Evolutionary conservation across 2,888 invertebrate genomes (phyloP).

Genomic region (Ellobium chinense): DNA sequence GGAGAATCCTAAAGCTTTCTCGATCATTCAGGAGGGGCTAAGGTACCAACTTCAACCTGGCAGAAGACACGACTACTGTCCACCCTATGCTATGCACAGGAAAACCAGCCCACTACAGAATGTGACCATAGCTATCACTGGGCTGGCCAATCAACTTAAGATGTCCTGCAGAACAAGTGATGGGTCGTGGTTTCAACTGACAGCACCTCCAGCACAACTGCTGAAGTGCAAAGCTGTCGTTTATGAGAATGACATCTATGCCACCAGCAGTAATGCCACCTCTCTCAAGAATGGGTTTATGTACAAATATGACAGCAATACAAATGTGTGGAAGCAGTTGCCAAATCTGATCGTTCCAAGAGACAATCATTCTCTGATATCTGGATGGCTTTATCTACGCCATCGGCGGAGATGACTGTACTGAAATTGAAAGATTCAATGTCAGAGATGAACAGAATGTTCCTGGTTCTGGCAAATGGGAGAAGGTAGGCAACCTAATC

Average conservation of each 20-base stretch:
- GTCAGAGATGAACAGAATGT: neutral
- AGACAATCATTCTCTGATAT: neutral
- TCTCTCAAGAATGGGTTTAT: neutral
- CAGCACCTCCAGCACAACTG: neutral
- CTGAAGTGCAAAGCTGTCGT: neutral
- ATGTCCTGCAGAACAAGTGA: slow-evolving; percentile 23
- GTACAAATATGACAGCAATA: neutral
- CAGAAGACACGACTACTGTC: slow-evolving; percentile 15
- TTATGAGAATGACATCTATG: slow-evolving; percentile 23
- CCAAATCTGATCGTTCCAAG: neutral
- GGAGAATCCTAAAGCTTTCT: neutral
- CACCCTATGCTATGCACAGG: slow-evolving; percentile 3
- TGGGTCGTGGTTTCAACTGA: neutral
- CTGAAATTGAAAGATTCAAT: slow-evolving; percentile 11
- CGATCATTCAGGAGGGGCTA: neutral
- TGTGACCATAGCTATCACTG: slow-evolving; percentile 5
- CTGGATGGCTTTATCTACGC: slow-evolving; percentile 23
- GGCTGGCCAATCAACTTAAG: neutral
- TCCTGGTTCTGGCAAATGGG: slow-evolving; percentile 10
- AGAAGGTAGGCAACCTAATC: neutral
- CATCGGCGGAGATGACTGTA: slow-evolving; percentile 14
- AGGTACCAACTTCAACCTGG: slow-evolving; percentile 24
- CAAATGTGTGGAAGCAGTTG: neutral
- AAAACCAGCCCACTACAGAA: neutral
- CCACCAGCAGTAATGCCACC: neutral